Evolutionary conservation across 2,888 invertebrate species (phyloP), one percentile per base, ranked within the genome.

Genomic region (Heliconius sara): DNA sequence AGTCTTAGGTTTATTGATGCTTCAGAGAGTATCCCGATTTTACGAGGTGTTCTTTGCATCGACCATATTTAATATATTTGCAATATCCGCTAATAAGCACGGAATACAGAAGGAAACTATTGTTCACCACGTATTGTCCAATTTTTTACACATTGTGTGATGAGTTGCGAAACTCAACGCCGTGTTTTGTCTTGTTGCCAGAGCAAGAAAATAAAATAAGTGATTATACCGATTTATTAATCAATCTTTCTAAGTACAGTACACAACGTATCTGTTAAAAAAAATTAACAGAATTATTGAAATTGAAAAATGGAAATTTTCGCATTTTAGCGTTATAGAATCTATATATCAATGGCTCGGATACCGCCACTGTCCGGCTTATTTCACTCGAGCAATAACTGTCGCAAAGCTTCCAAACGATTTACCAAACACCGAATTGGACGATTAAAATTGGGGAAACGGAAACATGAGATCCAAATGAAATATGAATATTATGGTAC

Each of bases 401-500:
- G 75, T 75, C 75, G 73, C 73, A 73, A 12, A 60, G 34, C 73
- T 75, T 75, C 75, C 75, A 75, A 75, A 75, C 75, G 75, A 75
- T 75, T 75, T 75, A 65, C 75, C 75, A 66, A 75, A 75, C 63
- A 75, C 65, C 75, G 75, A 75, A 75, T 75, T 75, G 75, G 65
- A 22, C 75, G 75, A 75, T 75, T 75, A 75, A 66, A 75, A 75
- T 75, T 75, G 75, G 60, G 43, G 47, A 75, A 63, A 75, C 75
- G 75, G 75, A 66, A 75, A 27, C 75, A 47, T 75, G 75, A 75
- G 75, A 75, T 75, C 65, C 47, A 65, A 66, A 75, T 75, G 75
- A 75, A 65, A 75, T 75, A 75, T 75, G 75, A 63, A 65, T 27
- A 75, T 65, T 65, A 65, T 47, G 75, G 22, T 66, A 30, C 65